Conservation (phyloP, 2,888 invertebrate species). For the Diloba caeruleocephala region DNA sequence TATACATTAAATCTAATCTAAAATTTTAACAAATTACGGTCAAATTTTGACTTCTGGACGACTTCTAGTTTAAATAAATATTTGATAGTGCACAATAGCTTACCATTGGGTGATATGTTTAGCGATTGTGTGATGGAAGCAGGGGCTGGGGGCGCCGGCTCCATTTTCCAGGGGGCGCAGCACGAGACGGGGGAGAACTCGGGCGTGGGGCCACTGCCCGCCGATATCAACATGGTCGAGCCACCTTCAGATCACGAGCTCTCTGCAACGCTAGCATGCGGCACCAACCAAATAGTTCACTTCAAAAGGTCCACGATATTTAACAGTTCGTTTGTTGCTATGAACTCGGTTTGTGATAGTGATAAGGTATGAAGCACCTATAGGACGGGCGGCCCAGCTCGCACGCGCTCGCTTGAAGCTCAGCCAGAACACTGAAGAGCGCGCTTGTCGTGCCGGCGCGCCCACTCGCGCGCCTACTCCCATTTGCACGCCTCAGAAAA, state of each 20-base stretch:
- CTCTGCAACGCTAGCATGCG: conserved; percentile 72
- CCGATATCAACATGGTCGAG: conserved; percentile 91
- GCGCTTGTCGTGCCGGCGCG: conserved; percentile 87
- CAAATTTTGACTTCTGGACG: not conserved
- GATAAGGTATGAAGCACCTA: conserved; percentile 64
- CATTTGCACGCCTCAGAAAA: conserved; percentile 88
- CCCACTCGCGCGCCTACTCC: conserved; percentile 88
- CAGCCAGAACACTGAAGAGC: conserved; percentile 89
- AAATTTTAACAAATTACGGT: too few species aligned
- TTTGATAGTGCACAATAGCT: conserved; percentile 47
- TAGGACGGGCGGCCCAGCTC: conserved; percentile 71
- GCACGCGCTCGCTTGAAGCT: conserved; percentile 88
- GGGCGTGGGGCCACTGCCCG: conserved; percentile 90
- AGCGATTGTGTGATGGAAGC: conserved; percentile 84
- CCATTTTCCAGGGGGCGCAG: conserved; percentile 91
- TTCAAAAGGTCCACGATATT: conserved; percentile 68
- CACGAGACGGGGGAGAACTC: conserved; percentile 89
- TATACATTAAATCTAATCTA: too few species aligned
- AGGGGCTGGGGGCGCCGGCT: conserved; percentile 88
- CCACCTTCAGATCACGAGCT: conserved; percentile 72
- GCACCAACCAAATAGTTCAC: conserved; percentile 74
- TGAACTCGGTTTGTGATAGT: conserved; percentile 54
- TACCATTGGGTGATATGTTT: conserved; percentile 90
- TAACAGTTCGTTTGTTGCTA: conserved; percentile 51
- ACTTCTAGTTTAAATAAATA: not conserved